Percentiles rank a stretch among this genome's conserved stretches.
Conservation (phyloP, 2,113 vertebrate species). For the Lophochroa leadbeateri region DNA sequence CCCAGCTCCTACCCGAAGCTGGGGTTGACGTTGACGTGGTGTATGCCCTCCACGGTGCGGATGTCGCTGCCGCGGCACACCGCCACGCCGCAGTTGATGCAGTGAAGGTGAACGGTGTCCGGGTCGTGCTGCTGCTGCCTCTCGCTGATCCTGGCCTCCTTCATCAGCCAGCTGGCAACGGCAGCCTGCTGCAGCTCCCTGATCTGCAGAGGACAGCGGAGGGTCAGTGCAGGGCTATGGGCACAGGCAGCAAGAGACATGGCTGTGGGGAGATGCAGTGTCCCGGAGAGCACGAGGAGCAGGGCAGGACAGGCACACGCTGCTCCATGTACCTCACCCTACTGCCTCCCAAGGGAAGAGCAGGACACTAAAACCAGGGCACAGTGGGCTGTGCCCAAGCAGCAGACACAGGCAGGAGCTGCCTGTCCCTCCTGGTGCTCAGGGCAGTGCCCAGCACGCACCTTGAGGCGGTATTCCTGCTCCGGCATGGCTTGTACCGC, state of each 20-base stretch:
- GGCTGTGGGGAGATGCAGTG: accelerated
- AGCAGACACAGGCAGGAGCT: background rate
- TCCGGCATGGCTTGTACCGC: conserved; percentile 80
- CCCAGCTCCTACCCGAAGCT: conserved; percentile 81
- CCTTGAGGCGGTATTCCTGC: conserved; percentile 68
- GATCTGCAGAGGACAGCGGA: conserved; percentile 70
- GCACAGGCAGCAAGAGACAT: accelerated
- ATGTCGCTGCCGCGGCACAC: conserved; percentile 84
- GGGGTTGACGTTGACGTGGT: conserved; percentile 85
- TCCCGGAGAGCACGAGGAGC: accelerated
- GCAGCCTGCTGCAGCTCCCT: conserved; percentile 71
- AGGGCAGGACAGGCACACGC: accelerated
- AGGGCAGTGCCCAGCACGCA: background rate
- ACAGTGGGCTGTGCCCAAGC: background rate
- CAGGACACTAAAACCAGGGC: background rate
- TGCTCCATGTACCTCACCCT: accelerated
- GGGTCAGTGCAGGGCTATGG: background rate
- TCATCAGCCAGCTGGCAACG: background rate
- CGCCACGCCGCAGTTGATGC: conserved; percentile 73
- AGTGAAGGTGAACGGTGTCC: conserved; percentile 67
- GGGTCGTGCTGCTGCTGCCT: conserved; percentile 58
- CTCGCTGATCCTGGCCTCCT: background rate
- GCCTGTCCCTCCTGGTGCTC: background rate
- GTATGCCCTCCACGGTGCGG: conserved; percentile 78
- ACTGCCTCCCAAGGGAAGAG: background rate